A percentile compares a stretch with the other conserved stretches of the same genome.
Evolutionary conservation across 1,140 invertebrate genomes (phyloP).

Genomic region (Limonius californicus): DNA sequence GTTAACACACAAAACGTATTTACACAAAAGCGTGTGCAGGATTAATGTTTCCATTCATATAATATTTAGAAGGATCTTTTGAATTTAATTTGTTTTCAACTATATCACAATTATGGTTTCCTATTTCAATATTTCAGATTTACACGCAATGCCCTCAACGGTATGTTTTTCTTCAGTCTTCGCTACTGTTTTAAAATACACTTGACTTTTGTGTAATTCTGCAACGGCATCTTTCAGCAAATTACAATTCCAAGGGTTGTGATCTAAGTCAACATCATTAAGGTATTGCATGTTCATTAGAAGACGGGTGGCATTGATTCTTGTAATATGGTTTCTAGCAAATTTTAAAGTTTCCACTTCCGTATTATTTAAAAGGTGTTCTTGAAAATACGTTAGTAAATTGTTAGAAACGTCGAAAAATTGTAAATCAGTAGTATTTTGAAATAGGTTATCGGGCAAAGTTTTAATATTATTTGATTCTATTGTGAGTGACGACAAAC

Average conservation of each 20-base stretch:
- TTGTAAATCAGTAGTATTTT: neutral
- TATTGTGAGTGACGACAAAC: neutral
- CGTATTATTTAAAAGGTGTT: neutral
- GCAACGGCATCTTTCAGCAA: neutral
- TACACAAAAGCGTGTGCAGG: no score
- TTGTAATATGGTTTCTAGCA: neutral
- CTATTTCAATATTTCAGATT: no score
- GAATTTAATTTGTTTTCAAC: no score
- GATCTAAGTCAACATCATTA: neutral
- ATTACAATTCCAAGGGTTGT: conserved; percentile 2
- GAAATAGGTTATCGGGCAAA: neutral
- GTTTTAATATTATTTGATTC: neutral
- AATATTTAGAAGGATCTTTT: no score
- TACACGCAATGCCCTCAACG: neutral
- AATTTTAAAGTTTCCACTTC: neutral
- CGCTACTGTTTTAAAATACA: neutral
- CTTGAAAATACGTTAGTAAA: neutral
- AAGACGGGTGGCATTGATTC: neutral
- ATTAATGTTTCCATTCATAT: no score
- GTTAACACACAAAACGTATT: no score
- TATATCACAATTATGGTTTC: no score
- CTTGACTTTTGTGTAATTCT: neutral
- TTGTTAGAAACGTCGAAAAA: neutral
- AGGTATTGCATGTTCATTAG: neutral
- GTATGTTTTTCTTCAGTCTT: neutral